phyloP scores from a whole-genome alignment of 2,113 vertebrate genomes.

The Muscicapa adusta region DNA sequence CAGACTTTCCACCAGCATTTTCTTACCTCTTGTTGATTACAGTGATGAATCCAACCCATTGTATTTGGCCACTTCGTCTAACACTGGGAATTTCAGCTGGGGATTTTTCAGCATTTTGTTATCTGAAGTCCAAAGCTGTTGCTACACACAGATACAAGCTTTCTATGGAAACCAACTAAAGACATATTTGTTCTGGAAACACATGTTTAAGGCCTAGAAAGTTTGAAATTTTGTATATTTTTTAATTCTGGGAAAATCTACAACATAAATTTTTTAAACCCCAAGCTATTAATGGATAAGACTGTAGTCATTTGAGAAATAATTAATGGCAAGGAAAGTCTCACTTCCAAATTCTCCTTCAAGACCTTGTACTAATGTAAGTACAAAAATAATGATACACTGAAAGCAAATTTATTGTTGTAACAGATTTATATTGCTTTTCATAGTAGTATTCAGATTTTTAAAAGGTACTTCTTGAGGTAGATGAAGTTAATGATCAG shows the following conservation, averaged over 20 bases:
- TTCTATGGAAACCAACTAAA: neutral
- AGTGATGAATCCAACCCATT: neutral
- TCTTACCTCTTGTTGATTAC: neutral
- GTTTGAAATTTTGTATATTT: neutral
- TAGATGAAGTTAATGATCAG: neutral
- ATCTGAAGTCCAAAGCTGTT: neutral
- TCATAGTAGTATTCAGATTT: neutral
- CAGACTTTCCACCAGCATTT: neutral
- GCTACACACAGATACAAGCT: neutral
- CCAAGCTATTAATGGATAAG: neutral
- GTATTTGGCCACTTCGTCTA: neutral
- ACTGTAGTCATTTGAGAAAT: neutral
- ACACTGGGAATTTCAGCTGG: neutral
- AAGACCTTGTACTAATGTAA: neutral
- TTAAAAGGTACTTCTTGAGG: neutral
- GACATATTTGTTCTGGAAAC: neutral
- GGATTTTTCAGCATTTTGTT: neutral
- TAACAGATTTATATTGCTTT: neutral
- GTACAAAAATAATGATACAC: neutral
- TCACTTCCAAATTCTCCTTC: neutral
- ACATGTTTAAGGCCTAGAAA: neutral
- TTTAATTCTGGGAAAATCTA: neutral
- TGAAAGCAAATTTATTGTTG: neutral
- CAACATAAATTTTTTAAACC: neutral
- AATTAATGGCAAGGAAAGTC: neutral